Base-by-base conservation (phyloP, 2,797 vertebrate species). In the Lemur catta region DNA sequence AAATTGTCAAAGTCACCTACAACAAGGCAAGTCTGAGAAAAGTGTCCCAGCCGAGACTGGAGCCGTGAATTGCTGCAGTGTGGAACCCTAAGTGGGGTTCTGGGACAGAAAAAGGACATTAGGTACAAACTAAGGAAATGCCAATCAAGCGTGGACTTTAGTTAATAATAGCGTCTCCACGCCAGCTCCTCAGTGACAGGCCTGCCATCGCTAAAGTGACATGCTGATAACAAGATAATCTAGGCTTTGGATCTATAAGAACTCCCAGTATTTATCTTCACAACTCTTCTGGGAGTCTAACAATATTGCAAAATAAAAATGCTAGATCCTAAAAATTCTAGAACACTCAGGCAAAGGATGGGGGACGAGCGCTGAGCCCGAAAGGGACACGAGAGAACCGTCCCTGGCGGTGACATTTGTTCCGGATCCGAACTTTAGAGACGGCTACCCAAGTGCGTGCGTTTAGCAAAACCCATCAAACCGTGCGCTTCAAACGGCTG, bases 361-460 rank as follows among this genome's bases (percentile, higher is more conserved):
- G 5, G 28, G 14, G 7, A 11, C 41, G 41, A 26, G 2, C 1
- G 6, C 5, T 52, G 65, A 38, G 35, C 22, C 4, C 22, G 41
- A 17, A 43, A 74, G 30, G 22, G 33, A 1, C 17, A 1, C 5
- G 2, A 17, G 38, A 50, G 35, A 20, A 46, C 24, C 59, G 41
- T 22, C 13, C 11, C 1, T 55, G 61, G 59, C 20, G 35, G 67
- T 2, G 10, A 33, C 48, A 30, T 6, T 6, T 1, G 1, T 30
- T 10, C 52, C 26, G 0, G 0, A 5, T 55, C 38, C 30, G 63
- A 35, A 2, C 2, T 33, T 14, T 26, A 6, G 14, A 17, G n/a
- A 33, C 28, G 35, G 18, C 41, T 72, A 26, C 46, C 26, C 69
- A 72, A 33, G 33, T 43, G 22, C 4, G 5, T 10, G 14, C 10